Base-by-base conservation (phyloP, 2,888 invertebrate species). In the Agrilus cyanescens region DNA sequence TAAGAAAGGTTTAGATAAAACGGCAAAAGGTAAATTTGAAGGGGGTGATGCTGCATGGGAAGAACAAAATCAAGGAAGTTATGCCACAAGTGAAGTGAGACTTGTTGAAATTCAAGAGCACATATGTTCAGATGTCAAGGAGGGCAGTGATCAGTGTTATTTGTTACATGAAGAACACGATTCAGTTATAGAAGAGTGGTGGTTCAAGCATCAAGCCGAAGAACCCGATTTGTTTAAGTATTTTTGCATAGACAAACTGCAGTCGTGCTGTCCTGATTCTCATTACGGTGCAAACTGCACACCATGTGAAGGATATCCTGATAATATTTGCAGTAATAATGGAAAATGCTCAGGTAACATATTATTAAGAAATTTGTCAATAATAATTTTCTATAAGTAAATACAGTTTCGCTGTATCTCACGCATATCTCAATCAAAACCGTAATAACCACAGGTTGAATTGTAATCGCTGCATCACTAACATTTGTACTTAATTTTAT, bases 1-100 rank as follows among this genome's bases (percentile, higher is more conserved):
- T 56, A 75, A 79, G 59, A 76, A 76, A 58, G 91, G 89, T 2
- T 68, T 94, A 50, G 82, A 84, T 48, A 75, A 75, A 51, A 94
- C 93, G 0, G 71, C 81, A n/a, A 76, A 87, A 53, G 86, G 85
- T 10, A 89, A 90, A 63, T 91, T 85, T 66, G 93, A 88, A 55
- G 94, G 94, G 4, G 94, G 94, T 1, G 93, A 94, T 62, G 79
- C 90, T 0, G 89, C 87, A 4, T 94, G 93, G 90, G 94, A 94
- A 61, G 88, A 90, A 62, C 82, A 88, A 58, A 87, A 88, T 53
- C 66, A 88, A 40, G 80, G 81, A 39, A 78, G 81, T 2, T 94
- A 93, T 62, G 78, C 82, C 48, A 82, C 76, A 8, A 90, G 93
- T 63, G 95, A 94, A 72, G 80, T 94, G 16, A 74, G 96, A 38